These are phyloP conservation scores for Scortum barcoo DNA, from an alignment of 2,113 vertebrate species.

Conservation along the genomic window DNA sequence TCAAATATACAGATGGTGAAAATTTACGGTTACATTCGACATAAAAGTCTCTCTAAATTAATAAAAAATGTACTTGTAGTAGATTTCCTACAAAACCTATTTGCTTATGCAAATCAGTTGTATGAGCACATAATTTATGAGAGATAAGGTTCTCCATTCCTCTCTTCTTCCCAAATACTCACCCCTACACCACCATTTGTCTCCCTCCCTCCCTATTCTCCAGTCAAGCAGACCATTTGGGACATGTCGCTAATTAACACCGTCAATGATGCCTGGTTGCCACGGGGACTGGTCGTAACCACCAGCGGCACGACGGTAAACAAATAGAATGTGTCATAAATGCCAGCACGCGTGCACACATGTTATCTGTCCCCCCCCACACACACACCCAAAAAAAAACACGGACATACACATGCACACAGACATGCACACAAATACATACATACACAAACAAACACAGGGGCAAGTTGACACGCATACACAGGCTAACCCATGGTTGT, in stretches of 20 bases:
- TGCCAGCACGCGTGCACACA: slow-evolving; percentile 33
- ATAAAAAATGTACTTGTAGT: background rate
- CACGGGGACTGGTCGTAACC: slow-evolving; percentile 48
- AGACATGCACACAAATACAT: background rate
- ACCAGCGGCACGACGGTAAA: slow-evolving; percentile 47
- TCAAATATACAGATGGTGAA: background rate
- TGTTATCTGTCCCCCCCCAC: background rate
- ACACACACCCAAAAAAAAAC: background rate
- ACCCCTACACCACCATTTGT: background rate
- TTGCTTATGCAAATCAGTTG: background rate
- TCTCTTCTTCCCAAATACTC: slow-evolving; percentile 4
- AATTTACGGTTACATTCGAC: background rate
- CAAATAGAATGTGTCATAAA: slow-evolving; percentile 66
- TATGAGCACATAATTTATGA: background rate
- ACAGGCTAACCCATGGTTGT: background rate
- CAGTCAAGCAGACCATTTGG: slow-evolving; percentile 39
- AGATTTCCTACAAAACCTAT: background rate
- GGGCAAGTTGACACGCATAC: background rate
- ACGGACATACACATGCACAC: background rate
- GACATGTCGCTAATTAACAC: slow-evolving; percentile 74
- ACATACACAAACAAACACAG: background rate
- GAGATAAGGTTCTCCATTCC: background rate
- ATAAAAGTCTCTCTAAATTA: background rate
- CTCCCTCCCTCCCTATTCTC: slow-evolving; percentile 8
- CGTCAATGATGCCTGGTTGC: slow-evolving; percentile 53